phyloP scores from a whole-genome alignment of 1,140 invertebrate genomes.

The Cyclina sinensis region DNA sequence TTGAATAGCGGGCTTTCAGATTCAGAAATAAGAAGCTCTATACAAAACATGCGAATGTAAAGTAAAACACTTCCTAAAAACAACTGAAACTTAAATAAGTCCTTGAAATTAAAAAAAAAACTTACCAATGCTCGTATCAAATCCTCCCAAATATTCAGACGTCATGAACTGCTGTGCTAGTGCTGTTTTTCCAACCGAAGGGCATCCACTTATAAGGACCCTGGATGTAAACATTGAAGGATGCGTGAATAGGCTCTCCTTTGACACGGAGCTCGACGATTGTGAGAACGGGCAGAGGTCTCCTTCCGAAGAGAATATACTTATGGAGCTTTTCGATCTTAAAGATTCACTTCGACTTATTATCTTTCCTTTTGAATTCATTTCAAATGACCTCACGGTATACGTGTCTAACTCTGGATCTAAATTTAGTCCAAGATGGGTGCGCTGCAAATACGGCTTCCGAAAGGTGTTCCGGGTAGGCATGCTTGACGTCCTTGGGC shows the following conservation, averaged over 20 bases:
- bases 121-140: constrained; percentile 89
- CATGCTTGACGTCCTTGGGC: constrained; percentile 78
- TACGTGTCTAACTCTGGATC: constrained; percentile 90
- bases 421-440: constrained; percentile 65
- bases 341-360: constrained; percentile 97
- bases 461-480: constrained; percentile 75
- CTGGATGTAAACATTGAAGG: constrained; percentile 87
- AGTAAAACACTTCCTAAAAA: no score
- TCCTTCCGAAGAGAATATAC: constrained; percentile 90
- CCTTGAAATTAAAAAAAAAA: no score
- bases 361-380: constrained; percentile 94
- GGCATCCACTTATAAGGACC: constrained; percentile 94
- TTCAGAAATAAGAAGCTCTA: no score
- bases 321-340: constrained; percentile 88
- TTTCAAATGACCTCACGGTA: constrained; percentile 94
- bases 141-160: constrained; percentile 97
- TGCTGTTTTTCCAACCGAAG: constrained; percentile 95
- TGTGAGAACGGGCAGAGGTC: background rate
- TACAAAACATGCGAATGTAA: no score
- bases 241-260: background rate
- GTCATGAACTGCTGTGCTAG: constrained; percentile 97
- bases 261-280: constrained; percentile 53
- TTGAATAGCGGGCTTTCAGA: no score
- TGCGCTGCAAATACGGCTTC: constrained; percentile 66
- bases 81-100: no score